A percentile compares a stretch with the other conserved stretches of the same genome.
These are phyloP conservation scores for Thamnophis elegans DNA, from an alignment of 2,797 vertebrate genomes.

Conservation along the genomic window DNA sequence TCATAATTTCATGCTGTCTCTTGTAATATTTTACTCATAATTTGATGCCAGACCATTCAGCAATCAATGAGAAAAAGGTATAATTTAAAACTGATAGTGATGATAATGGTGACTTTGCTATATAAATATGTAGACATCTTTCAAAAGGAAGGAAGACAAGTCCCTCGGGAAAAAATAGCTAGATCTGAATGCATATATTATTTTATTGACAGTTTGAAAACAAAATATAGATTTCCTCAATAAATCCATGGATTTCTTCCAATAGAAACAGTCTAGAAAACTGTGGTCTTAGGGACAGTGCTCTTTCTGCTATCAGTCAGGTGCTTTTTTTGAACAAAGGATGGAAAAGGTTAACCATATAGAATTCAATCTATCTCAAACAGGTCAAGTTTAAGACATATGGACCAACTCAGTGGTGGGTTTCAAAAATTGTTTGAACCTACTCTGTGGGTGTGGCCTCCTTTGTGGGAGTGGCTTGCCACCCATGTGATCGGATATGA, in stretches of 20 bases:
- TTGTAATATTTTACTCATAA: conserved; percentile 22
- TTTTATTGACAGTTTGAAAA: conserved; percentile 23
- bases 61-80: conserved; percentile 22
- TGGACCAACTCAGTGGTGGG: neutral
- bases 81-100: conserved; percentile 10
- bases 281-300: neutral
- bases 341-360: neutral
- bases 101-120: conserved; percentile 6
- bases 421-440: too few species aligned
- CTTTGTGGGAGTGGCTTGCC: too few species aligned
- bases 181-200: conserved; percentile 2
- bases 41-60: conserved; percentile 29
- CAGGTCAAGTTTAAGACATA: neutral
- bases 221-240: conserved; percentile 26
- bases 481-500: too few species aligned
- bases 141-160: conserved; percentile 35
- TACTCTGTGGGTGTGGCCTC: too few species aligned
- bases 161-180: conserved; percentile 14
- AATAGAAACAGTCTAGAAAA: conserved; percentile 39
- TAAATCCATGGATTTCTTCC: conserved; percentile 30
- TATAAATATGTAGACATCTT: conserved; percentile 49
- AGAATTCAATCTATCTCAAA: neutral
- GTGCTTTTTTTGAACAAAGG: neutral
- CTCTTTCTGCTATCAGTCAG: conserved; percentile 1
- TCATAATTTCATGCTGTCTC: conserved; percentile 40